These are phyloP conservation scores for Melanotaenia nigrans DNA, from an alignment of 2,797 vertebrate genomes.

Conservation along the genomic window DNA sequence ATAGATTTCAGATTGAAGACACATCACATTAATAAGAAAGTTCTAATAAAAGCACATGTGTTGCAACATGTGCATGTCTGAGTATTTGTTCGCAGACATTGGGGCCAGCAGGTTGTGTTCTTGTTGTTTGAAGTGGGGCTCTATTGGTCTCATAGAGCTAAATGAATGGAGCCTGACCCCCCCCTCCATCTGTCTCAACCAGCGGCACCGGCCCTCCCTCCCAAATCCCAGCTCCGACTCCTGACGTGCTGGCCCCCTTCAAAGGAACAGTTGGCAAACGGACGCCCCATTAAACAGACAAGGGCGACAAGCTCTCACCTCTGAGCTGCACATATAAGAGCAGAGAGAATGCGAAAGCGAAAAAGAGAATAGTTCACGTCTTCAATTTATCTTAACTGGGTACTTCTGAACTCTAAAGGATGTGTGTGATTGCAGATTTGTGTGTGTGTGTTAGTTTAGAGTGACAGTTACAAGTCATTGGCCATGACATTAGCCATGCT, in stretches of 20 bases:
- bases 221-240: slow-evolving; percentile 78
- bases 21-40: slow-evolving; percentile 43
- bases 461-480: slow-evolving; percentile 48
- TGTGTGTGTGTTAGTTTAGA: slow-evolving; percentile 16
- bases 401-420: slow-evolving; percentile 5
- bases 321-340: slow-evolving; percentile 60
- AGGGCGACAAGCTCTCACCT: slow-evolving; percentile 67
- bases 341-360: slow-evolving; percentile 24
- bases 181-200: slow-evolving; percentile 75
- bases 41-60: slow-evolving; percentile 69
- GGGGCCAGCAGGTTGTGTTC: slow-evolving; percentile 77
- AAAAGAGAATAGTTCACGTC: slow-evolving; percentile 13
- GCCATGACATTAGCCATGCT: slow-evolving; percentile 65
- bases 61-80: slow-evolving; percentile 59
- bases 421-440: background rate
- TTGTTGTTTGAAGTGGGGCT: slow-evolving; percentile 82
- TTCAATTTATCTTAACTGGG: slow-evolving; percentile 5
- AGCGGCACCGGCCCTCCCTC: slow-evolving; percentile 78
- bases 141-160: slow-evolving; percentile 81
- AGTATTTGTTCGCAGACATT: slow-evolving; percentile 57
- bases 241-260: slow-evolving; percentile 74
- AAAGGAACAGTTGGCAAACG: slow-evolving; percentile 83
- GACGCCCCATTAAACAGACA: slow-evolving; percentile 73
- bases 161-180: slow-evolving; percentile 78
- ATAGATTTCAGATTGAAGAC: slow-evolving; percentile 36